These are phyloP conservation scores for Isotomurus palustris DNA, from an alignment of 2,888 invertebrate genomes.

Conservation along the genomic window DNA sequence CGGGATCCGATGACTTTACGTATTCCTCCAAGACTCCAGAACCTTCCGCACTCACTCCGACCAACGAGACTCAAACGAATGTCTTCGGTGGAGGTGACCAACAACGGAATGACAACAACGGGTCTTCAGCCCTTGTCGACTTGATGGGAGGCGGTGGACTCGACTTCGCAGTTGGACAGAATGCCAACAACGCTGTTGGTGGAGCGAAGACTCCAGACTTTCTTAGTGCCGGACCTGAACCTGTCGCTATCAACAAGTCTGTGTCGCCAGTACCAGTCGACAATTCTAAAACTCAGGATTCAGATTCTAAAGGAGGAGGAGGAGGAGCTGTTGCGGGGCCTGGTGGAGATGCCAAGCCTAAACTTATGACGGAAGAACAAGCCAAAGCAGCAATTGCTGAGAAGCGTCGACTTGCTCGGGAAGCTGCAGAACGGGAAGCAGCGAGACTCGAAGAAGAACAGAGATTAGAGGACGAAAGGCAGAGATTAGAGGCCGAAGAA, in stretches of 20 bases:
- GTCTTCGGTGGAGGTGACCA: background rate
- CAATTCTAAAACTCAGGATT: no score
- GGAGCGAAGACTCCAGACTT: background rate
- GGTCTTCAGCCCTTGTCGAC: slow-evolving; percentile 1
- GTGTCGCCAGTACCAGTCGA: slow-evolving; percentile 2
- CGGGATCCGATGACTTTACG: slow-evolving; percentile 30
- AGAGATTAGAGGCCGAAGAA: slow-evolving; percentile 74
- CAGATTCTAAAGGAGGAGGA: background rate
- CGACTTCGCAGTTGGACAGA: slow-evolving; percentile 3
- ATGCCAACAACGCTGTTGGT: background rate
- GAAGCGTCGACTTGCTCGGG: slow-evolving; percentile 76
- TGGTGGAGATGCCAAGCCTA: slow-evolving; percentile 16
- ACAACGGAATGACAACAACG: background rate
- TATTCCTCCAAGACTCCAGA: slow-evolving; percentile 32
- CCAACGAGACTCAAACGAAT: no score
- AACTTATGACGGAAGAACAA: slow-evolving; percentile 81
- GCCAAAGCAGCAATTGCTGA: slow-evolving; percentile 92
- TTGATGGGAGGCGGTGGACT: slow-evolving; percentile 5
- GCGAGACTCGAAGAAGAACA: slow-evolving; percentile 59
- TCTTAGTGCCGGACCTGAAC: no score
- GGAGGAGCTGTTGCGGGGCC: background rate
- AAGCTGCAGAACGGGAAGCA: slow-evolving; percentile 86
- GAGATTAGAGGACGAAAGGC: slow-evolving; percentile 58
- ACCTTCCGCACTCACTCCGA: slow-evolving; percentile 16
- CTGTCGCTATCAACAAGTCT: background rate